phyloP scores from a whole-genome alignment of 2,113 vertebrate genomes.

The Nycticryphes semicollaris region DNA sequence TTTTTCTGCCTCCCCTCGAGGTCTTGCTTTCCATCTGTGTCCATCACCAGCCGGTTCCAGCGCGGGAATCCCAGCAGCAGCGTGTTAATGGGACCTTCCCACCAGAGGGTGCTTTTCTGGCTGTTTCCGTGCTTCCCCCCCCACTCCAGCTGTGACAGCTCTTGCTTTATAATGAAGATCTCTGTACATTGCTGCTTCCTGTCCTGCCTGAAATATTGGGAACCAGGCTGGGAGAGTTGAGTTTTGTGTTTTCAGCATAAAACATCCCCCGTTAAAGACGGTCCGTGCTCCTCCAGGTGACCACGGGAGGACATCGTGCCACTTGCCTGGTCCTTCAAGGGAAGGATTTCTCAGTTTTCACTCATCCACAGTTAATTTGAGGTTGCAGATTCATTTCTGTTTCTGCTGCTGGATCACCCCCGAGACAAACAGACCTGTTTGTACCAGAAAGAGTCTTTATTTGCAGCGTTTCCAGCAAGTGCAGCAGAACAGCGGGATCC shows the following conservation, averaged over 20 bases:
- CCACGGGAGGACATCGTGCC: neutral
- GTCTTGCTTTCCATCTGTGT: neutral
- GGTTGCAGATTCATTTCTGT: neutral
- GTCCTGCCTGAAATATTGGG: neutral
- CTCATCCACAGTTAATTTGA: too few species aligned
- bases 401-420: neutral
- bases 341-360: too few species aligned
- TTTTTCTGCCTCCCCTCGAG: neutral
- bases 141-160: neutral
- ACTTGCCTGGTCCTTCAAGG: neutral
- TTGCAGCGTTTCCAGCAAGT: neutral
- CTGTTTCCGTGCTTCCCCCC: neutral
- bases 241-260: neutral
- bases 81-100: neutral
- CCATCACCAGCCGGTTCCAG: neutral
- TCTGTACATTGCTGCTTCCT: neutral
- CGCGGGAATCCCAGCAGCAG: neutral
- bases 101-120: rapidly evolving
- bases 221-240: neutral
- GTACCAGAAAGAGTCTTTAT: neutral
- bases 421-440: neutral
- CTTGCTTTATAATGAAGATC: neutral
- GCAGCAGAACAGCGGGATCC: too few species aligned
- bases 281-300: neutral
- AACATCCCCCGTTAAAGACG: too few species aligned